Conservation (phyloP, 2,113 vertebrate species). For the Peucedramus taeniatus region DNA sequence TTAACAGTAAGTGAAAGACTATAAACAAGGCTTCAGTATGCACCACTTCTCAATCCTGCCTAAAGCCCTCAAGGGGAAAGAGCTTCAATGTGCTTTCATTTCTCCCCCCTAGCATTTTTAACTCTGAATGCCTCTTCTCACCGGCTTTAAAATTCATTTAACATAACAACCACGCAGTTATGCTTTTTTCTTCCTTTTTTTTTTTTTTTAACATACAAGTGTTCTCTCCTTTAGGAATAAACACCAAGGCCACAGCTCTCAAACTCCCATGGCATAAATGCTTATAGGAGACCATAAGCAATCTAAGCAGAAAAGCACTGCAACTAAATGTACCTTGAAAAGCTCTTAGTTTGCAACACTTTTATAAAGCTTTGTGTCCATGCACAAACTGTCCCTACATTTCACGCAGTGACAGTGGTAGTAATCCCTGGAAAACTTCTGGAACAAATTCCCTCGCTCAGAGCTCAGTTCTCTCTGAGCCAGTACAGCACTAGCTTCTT, state of each 20-base stretch:
- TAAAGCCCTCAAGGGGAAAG: constrained; percentile 38
- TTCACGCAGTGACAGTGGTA: neutral
- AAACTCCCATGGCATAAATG: neutral
- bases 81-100: constrained; percentile 34
- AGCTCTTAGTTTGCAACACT: neutral
- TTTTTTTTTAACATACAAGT: neutral
- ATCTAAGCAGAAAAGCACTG: constrained; percentile 27
- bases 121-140: constrained; percentile 51
- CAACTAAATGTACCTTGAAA: constrained; percentile 37
- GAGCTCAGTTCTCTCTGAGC: neutral
- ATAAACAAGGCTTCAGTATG: constrained; percentile 58
- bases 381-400: neutral
- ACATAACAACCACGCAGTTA: constrained; percentile 34
- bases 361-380: neutral
- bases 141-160: constrained; percentile 57
- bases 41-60: constrained; percentile 39
- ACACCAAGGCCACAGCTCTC: constrained; percentile 11
- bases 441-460: constrained; percentile 1
- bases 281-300: neutral
- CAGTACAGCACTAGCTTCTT: neutral
- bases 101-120: constrained; percentile 20
- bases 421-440: constrained; percentile 31
- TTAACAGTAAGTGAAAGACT: constrained; percentile 62
- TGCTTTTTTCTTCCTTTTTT: neutral
- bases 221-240: constrained; percentile 29